These are phyloP conservation scores for Pissodes strobi DNA, from an alignment of 1,140 invertebrate species.

Conservation along the genomic window DNA sequence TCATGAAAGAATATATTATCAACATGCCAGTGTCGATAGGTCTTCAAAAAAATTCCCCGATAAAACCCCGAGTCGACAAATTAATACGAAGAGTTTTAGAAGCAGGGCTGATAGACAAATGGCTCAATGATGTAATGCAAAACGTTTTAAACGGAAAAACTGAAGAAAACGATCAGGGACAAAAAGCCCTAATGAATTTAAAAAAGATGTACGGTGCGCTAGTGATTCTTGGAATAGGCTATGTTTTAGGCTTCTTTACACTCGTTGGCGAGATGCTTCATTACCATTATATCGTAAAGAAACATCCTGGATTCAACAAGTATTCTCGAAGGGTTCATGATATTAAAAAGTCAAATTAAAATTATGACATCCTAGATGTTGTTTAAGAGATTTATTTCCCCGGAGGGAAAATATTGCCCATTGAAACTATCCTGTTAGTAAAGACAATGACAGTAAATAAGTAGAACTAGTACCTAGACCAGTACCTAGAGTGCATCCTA, in stretches of 20 bases:
- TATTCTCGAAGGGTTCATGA: slow-evolving; percentile 55
- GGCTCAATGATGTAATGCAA: slow-evolving; percentile 74
- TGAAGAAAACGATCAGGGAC: slow-evolving; percentile 49
- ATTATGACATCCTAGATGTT: no score
- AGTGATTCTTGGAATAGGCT: slow-evolving; percentile 70
- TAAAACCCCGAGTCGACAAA: slow-evolving; percentile 71
- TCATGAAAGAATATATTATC: slow-evolving; percentile 79
- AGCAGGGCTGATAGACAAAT: slow-evolving; percentile 76
- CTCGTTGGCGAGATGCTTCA: slow-evolving; percentile 67
- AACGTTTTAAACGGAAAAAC: slow-evolving; percentile 55
- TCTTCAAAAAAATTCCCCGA: slow-evolving; percentile 78
- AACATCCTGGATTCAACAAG: slow-evolving; percentile 72
- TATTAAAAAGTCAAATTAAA: slow-evolving; percentile 12
- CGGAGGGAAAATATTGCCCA: no score
- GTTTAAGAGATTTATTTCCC: no score
- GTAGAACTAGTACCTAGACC: no score
- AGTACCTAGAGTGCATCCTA: no score
- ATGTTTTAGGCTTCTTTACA: slow-evolving; percentile 62
- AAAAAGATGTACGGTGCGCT: slow-evolving; percentile 77
- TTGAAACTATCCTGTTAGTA: no score
- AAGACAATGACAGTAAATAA: no score
- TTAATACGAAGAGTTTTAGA: slow-evolving; percentile 70
- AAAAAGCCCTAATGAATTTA: slow-evolving; percentile 75
- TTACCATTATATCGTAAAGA: slow-evolving; percentile 63
- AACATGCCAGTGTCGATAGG: slow-evolving; percentile 78